These are phyloP conservation scores for Natator depressus DNA, from an alignment of 2,113 vertebrate genomes.

Conservation along the genomic window DNA sequence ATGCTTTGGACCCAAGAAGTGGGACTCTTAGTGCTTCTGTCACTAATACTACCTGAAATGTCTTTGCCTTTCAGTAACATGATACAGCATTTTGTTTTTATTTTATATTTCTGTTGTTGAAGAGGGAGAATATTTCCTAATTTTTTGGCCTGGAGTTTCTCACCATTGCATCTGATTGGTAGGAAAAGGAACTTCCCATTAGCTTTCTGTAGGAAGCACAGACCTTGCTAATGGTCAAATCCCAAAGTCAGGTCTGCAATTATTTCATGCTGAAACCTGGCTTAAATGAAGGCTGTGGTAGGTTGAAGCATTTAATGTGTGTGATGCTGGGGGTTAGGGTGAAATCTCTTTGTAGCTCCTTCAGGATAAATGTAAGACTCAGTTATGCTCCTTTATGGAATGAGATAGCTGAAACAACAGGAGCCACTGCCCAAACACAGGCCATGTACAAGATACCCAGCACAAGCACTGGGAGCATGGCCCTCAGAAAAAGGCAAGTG, in stretches of 20 bases:
- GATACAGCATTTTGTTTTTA: neutral
- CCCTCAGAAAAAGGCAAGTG: neutral
- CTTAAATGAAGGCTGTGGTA: neutral
- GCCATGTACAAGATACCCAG: neutral
- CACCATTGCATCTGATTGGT: neutral
- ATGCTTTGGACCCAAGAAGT: neutral
- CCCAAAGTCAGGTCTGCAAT: neutral
- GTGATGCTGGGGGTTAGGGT: neutral
- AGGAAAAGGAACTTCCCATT: neutral
- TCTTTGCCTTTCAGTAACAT: neutral
- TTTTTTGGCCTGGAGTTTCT: neutral
- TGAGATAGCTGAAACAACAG: neutral
- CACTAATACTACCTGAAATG: accelerated
- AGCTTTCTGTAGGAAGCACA: neutral
- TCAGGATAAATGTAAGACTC: neutral
- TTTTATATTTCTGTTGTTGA: neutral
- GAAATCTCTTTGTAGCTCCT: slow-evolving; percentile 5
- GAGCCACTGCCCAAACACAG: neutral
- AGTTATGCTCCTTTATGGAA: neutral
- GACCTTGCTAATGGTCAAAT: neutral
- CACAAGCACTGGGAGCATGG: neutral
- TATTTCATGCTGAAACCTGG: neutral
- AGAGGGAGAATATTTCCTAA: neutral
- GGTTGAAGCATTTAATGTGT: neutral
- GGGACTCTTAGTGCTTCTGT: neutral